Evolutionary conservation across 1,140 invertebrate genomes (phyloP), one percentile per base, ranked within the genome.

Genomic region (Orussus abietinus): DNA sequence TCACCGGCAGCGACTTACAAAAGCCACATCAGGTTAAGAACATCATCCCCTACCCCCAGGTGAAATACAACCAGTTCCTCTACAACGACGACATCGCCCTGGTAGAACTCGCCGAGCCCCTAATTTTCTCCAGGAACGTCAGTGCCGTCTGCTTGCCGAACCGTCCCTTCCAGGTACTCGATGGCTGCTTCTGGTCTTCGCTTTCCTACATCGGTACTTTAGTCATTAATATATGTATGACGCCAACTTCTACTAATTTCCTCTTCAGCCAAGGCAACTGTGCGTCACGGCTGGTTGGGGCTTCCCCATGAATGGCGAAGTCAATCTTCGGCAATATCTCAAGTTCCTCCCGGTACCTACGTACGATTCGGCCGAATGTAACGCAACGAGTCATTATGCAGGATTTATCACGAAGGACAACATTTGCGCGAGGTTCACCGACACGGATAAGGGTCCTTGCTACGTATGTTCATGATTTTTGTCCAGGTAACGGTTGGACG

Each of bases 231-330:
- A n/a, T n/a, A n/a, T n/a, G n/a, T n/a, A n/a, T n/a, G n/a, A n/a
- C n/a, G n/a, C n/a, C n/a, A n/a, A n/a, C n/a, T n/a, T n/a, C n/a
- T n/a, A 7, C 6, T 33, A 11, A 33, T 17, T 6, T 33, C 57
- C 43, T 46, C 62, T 53, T 34, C 59, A 81, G 64, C 65, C 73
- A 2, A 59, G 67, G 40, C 77, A 80, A 48, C 47, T 80, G 5
- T 83, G 81, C 48, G 75, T 81, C 2, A 77, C 75, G 5, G 79
- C 75, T 31, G 79, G 79, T 37, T 82, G 80, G 79, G 76, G 77
- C 38, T 72, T 77, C 29, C 71, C 66, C 31, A 61, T 66, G 38
- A 74, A 72, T 39, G 75, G 73, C 59, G 77, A 78, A 55, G 51
- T 76, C 3, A 74, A 70, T 43, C 62, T 73, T 18, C 66, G 79